phyloP scores from a whole-genome alignment of 2,888 invertebrate genomes.

The Nomada fabriciana region DNA sequence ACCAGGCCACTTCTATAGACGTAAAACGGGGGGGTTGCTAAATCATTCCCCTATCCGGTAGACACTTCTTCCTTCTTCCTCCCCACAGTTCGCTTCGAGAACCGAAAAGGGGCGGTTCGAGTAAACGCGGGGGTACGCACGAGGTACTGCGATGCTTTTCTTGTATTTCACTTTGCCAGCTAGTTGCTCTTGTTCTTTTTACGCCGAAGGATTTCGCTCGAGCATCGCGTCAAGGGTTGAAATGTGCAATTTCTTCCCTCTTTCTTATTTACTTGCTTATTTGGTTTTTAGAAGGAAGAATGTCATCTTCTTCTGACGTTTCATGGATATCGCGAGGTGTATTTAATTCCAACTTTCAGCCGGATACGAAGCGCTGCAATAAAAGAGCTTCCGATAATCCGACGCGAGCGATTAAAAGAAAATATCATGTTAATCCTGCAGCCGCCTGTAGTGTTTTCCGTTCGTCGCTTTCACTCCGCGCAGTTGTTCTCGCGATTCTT shows the following conservation, averaged over 20 bases:
- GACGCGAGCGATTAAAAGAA: slow-evolving; percentile 27
- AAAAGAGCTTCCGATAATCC: slow-evolving; percentile 2
- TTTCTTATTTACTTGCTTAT: neutral
- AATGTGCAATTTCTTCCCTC: neutral
- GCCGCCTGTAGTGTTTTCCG: slow-evolving; percentile 15
- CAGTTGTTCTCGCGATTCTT: slow-evolving; percentile 44
- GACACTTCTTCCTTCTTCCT: slow-evolving; percentile 38
- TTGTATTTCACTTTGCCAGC: slow-evolving; percentile 31
- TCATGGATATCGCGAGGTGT: neutral
- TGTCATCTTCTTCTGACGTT: neutral
- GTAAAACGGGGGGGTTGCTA: slow-evolving; percentile 51
- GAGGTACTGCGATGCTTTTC: slow-evolving; percentile 37
- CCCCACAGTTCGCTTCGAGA: slow-evolving; percentile 19
- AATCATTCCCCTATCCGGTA: slow-evolving; percentile 57
- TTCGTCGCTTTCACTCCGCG: slow-evolving; percentile 19
- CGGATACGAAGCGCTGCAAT: neutral
- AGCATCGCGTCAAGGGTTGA: neutral
- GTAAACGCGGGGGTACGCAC: slow-evolving; percentile 14
- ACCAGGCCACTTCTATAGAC: slow-evolving; percentile 58
- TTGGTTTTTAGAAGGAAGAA: slow-evolving; percentile 8
- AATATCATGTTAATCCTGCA: slow-evolving; percentile 38
- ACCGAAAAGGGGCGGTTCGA: slow-evolving; percentile 19
- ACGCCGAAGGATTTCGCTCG: slow-evolving; percentile 13
- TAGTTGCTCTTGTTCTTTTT: slow-evolving; percentile 29
- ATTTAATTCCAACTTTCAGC: slow-evolving; percentile 19